These are phyloP conservation scores for Oophaga pumilio DNA, from an alignment of 2,113 vertebrate genomes.

Conservation along the genomic window DNA sequence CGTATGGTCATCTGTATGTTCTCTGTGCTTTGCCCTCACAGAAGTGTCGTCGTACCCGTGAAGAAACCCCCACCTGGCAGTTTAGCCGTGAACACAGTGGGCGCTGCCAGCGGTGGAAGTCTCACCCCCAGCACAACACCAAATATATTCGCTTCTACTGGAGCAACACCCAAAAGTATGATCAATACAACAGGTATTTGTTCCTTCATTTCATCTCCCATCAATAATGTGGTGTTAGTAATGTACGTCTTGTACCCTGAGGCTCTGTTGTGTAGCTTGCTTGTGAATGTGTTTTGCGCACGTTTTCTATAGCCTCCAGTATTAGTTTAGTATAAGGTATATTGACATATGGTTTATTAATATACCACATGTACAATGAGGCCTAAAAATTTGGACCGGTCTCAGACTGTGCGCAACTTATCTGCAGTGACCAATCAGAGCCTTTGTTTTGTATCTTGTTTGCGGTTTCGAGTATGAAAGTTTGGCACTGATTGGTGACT, in stretches of 20 bases:
- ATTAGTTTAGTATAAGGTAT: not conserved
- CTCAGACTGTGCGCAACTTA: not conserved
- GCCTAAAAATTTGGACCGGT: not conserved
- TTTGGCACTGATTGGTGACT: not conserved
- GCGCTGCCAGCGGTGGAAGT: conserved; percentile 76
- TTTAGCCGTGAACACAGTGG: conserved; percentile 84
- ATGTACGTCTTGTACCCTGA: conserved; percentile 1
- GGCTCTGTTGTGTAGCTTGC: not conserved
- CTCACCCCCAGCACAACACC: conserved; percentile 81
- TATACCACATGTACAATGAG: not conserved
- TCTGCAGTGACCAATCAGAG: not conserved
- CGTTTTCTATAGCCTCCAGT: not conserved
- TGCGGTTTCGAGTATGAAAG: not conserved
- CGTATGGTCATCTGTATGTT: not conserved
- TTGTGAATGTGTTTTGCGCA: not conserved
- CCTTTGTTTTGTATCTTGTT: not conserved
- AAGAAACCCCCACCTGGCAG: conserved; percentile 89
- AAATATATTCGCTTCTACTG: conserved; percentile 88
- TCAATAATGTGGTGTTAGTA: conserved; percentile 19
- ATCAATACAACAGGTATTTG: conserved; percentile 94
- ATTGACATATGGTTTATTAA: not conserved
- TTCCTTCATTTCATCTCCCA: conserved; percentile 63
- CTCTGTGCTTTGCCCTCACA: conserved; percentile 60
- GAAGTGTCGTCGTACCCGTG: conserved; percentile 93
- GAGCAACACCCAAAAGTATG: conserved; percentile 94